Percentiles rank a stretch among this genome's conserved stretches.
phyloP scores from a whole-genome alignment of 1,140 invertebrate genomes.

The Bombyx mandarina region DNA sequence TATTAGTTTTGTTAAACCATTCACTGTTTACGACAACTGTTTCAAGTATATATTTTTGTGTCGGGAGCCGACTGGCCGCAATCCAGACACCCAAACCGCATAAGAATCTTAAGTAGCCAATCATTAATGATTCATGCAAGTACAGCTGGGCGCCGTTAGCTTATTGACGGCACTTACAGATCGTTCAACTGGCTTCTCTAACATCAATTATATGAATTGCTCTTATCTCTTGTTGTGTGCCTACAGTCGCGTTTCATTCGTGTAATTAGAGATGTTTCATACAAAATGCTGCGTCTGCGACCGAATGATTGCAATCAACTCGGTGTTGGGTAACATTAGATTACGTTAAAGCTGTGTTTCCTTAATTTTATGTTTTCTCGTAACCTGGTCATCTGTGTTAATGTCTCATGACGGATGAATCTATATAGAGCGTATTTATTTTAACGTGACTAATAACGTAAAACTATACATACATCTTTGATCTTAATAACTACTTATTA shows the following conservation, averaged over 20 bases:
- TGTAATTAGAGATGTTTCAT: slow-evolving; percentile 21
- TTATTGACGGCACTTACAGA: slow-evolving; percentile 33
- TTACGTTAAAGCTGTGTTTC: slow-evolving; percentile 23
- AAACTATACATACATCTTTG: too few species aligned
- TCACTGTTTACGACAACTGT: too few species aligned
- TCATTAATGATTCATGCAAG: slow-evolving; percentile 36
- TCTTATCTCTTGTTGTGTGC: slow-evolving; percentile 29
- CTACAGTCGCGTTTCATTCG: slow-evolving; percentile 22
- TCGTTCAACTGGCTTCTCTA: slow-evolving; percentile 22
- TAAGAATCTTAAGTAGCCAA: slow-evolving; percentile 24
- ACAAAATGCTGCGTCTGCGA: slow-evolving; percentile 6
- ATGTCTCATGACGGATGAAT: not conserved
- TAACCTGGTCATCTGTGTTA: not conserved
- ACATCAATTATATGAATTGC: slow-evolving; percentile 45
- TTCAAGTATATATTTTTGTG: too few species aligned
- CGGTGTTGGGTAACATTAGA: slow-evolving; percentile 15
- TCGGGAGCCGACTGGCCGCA: too few species aligned
- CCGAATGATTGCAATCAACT: slow-evolving; percentile 14
- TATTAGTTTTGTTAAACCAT: too few species aligned
- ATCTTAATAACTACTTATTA: too few species aligned
- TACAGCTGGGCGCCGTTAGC: slow-evolving; percentile 17
- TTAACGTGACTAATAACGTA: not conserved
- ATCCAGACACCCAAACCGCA: slow-evolving; percentile 23
- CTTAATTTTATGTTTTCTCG: slow-evolving; percentile 18
- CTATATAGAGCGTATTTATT: not conserved